Conservation (phyloP, 2,888 invertebrate genomes). For the Penaeus monodon region DNA sequence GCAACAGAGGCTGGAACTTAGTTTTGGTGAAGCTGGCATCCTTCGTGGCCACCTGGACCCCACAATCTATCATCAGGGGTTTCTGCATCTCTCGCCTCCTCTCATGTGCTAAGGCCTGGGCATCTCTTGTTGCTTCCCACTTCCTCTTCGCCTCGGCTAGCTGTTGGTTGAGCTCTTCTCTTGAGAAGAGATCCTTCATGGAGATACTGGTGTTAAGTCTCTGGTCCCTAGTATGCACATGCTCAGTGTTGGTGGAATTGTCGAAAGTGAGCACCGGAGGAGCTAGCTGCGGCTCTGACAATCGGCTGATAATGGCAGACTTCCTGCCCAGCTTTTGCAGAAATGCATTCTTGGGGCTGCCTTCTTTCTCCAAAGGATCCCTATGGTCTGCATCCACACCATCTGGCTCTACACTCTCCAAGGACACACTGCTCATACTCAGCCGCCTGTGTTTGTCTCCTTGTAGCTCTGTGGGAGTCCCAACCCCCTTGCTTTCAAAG, state of each 20-base stretch:
- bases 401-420: slow-evolving; percentile 42
- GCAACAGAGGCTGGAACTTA: slow-evolving; percentile 44
- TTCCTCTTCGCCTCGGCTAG: slow-evolving; percentile 17
- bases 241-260: slow-evolving; percentile 66
- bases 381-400: slow-evolving; percentile 25
- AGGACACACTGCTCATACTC: slow-evolving; percentile 39
- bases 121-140: slow-evolving; percentile 24
- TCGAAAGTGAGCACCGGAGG: slow-evolving; percentile 65
- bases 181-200: slow-evolving; percentile 42
- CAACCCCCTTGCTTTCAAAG: slow-evolving; percentile 42
- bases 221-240: slow-evolving; percentile 33
- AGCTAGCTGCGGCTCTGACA: slow-evolving; percentile 60
- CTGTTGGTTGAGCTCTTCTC: slow-evolving; percentile 47
- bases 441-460: slow-evolving; percentile 26
- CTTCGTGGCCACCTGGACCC: slow-evolving; percentile 30
- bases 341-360: slow-evolving; percentile 49
- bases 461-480: slow-evolving; percentile 26
- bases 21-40: slow-evolving; percentile 13
- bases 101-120: not conserved
- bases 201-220: slow-evolving; percentile 30
- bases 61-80: slow-evolving; percentile 48
- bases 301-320: slow-evolving; percentile 63
- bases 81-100: not conserved
- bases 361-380: slow-evolving; percentile 40
- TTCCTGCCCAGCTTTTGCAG: slow-evolving; percentile 57